phyloP scores from a whole-genome alignment of 2,113 vertebrate genomes.

The Zosterops pallidus region DNA sequence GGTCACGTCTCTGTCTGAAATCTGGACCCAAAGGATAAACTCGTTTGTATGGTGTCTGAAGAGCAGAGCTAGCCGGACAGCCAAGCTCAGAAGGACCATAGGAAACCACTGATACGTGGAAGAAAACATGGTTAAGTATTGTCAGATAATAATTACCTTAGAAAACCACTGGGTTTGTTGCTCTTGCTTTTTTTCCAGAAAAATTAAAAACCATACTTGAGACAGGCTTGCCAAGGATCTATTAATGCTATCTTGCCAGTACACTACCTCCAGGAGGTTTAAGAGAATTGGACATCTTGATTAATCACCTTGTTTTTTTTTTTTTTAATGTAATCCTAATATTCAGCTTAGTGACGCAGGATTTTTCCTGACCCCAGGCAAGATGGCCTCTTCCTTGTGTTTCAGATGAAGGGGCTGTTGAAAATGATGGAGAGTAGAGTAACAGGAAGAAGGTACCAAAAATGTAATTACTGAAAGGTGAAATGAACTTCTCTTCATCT shows the following conservation, averaged over 20 bases:
- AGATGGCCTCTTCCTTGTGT: not conserved
- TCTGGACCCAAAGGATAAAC: too few relatives aligned
- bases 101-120: not conserved
- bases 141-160: not conserved
- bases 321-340: not conserved
- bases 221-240: not conserved
- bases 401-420: not conserved
- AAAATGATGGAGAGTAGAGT: not conserved
- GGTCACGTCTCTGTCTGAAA: too few relatives aligned
- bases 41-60: too few relatives aligned
- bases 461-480: slow-evolving; percentile 39
- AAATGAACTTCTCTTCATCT: not conserved
- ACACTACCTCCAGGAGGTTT: not conserved
- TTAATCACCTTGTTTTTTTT: slow-evolving; percentile 19
- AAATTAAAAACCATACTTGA: not conserved
- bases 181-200: not conserved
- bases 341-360: slow-evolving; percentile 23
- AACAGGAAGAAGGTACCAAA: slow-evolving; percentile 27
- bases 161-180: not conserved
- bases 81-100: too few relatives aligned
- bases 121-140: not conserved
- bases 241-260: not conserved
- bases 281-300: not conserved
- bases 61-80: too few relatives aligned
- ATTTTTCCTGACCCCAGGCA: slow-evolving; percentile 41